phyloP scores from a whole-genome alignment of 2,113 vertebrate species.

The Scatophagus argus region DNA sequence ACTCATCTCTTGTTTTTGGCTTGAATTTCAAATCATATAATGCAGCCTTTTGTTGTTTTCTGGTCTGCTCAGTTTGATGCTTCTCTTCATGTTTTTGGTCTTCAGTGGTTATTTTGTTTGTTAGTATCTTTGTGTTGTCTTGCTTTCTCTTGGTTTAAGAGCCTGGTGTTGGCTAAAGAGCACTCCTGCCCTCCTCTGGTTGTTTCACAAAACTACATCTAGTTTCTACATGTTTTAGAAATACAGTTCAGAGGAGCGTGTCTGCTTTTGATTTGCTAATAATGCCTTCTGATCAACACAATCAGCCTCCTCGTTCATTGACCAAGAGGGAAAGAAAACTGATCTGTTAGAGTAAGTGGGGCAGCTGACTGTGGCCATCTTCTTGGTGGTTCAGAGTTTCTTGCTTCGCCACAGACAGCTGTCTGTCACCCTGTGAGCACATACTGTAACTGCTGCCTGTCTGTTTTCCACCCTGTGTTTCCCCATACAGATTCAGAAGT shows the following conservation, averaged over 20 bases:
- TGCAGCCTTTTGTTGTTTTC: conserved; percentile 40
- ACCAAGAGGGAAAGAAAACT: background rate
- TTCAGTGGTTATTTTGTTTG: conserved; percentile 21
- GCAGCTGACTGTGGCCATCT: conserved; percentile 8
- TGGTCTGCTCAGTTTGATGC: conserved; percentile 38
- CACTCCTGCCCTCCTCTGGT: conserved; percentile 58
- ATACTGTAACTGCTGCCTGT: background rate
- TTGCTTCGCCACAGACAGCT: background rate
- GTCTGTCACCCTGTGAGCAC: background rate
- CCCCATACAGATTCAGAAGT: conserved; percentile 80
- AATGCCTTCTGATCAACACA: background rate
- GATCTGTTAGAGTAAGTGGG: background rate
- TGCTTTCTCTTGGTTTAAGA: conserved; percentile 17
- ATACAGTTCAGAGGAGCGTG: background rate
- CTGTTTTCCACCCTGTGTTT: conserved; percentile 7
- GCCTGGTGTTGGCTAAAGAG: conserved; percentile 21
- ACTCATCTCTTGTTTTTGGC: conserved; percentile 46
- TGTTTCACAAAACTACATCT: background rate
- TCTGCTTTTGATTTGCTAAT: conserved; percentile 14
- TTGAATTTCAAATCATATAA: conserved; percentile 34
- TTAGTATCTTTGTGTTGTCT: conserved; percentile 15
- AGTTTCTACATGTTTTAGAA: background rate
- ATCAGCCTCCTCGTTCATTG: background rate
- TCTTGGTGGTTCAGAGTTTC: background rate
- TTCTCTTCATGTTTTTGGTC: conserved; percentile 52